A percentile compares a stretch with the other conserved stretches of the same genome.
Conservation (phyloP, 2,797 vertebrate species). For the Cirrhinus molitorella region DNA sequence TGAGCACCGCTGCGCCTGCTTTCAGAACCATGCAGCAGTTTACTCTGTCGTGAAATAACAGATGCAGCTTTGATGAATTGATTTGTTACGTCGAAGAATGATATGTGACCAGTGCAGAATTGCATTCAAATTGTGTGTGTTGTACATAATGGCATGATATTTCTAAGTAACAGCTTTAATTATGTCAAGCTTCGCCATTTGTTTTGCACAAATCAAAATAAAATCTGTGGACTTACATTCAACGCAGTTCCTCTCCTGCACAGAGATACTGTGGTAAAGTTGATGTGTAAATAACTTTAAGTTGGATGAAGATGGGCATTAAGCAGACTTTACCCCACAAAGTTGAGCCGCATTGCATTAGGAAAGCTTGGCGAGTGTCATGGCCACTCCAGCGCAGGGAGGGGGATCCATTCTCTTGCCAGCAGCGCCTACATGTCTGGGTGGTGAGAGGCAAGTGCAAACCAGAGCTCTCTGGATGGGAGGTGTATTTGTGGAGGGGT, state of each 20-base stretch:
- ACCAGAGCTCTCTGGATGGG: conserved; percentile 45
- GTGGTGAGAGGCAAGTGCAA: conserved; percentile 56
- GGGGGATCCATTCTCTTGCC: conserved; percentile 55
- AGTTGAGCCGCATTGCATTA: conserved; percentile 40
- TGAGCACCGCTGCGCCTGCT: conserved; percentile 43
- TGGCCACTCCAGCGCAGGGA: conserved; percentile 27
- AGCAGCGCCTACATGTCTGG: conserved; percentile 60
- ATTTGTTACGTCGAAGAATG: neutral
- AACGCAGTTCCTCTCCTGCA: conserved; percentile 24
- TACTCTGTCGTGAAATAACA: conserved; percentile 24
- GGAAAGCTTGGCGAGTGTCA: conserved; percentile 52
- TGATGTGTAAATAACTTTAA: conserved; percentile 41
- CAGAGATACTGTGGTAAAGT: conserved; percentile 14
- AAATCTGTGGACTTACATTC: conserved; percentile 7
- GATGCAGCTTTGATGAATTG: conserved; percentile 13
- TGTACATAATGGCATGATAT: conserved; percentile 6
- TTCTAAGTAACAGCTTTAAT: neutral
- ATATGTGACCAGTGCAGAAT: neutral
- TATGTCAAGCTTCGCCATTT: neutral
- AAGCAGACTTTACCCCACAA: conserved; percentile 43
- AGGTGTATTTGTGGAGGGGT: conserved; percentile 59
- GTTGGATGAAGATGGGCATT: conserved; percentile 38
- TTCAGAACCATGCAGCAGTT: conserved; percentile 14
- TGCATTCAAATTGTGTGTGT: neutral
- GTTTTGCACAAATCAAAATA: neutral